A percentile compares a stretch with the other conserved stretches of the same genome.
Evolutionary conservation across 2,113 vertebrate species (phyloP).

Genomic region (Chamaea fasciata): DNA sequence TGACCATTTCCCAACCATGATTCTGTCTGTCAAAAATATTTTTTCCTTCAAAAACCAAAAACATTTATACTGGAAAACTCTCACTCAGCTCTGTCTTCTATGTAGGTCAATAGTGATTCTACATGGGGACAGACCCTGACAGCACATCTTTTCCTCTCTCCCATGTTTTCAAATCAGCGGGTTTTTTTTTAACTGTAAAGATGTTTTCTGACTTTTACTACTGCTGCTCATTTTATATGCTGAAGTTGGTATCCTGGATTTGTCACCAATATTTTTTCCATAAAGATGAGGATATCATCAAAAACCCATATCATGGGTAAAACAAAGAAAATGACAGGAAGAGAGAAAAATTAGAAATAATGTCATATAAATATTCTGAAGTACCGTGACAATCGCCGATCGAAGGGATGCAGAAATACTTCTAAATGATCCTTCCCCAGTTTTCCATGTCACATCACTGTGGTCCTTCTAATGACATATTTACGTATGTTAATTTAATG

Average conservation of each 20-base stretch:
- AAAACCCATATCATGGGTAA: neutral
- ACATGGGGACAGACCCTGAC: neutral
- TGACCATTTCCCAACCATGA: neutral
- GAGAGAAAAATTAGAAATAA: neutral
- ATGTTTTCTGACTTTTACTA: neutral
- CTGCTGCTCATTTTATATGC: neutral
- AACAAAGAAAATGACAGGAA: neutral
- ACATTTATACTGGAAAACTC: neutral
- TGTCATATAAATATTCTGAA: neutral
- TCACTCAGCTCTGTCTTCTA: neutral
- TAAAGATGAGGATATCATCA: neutral
- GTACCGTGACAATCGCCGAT: neutral
- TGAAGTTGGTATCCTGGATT: neutral
- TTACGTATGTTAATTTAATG: neutral
- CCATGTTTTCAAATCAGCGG: neutral
- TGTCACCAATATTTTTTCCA: neutral
- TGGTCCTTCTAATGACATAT: neutral
- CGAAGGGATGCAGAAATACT: neutral
- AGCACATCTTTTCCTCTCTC: neutral
- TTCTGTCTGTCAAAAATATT: neutral
- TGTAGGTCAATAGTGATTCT: neutral
- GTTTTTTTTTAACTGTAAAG: neutral
- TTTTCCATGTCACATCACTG: neutral
- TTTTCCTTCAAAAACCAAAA: neutral
- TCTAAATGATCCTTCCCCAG: neutral